Conservation (phyloP, 2,797 vertebrate species). For the Sparus aurata region DNA sequence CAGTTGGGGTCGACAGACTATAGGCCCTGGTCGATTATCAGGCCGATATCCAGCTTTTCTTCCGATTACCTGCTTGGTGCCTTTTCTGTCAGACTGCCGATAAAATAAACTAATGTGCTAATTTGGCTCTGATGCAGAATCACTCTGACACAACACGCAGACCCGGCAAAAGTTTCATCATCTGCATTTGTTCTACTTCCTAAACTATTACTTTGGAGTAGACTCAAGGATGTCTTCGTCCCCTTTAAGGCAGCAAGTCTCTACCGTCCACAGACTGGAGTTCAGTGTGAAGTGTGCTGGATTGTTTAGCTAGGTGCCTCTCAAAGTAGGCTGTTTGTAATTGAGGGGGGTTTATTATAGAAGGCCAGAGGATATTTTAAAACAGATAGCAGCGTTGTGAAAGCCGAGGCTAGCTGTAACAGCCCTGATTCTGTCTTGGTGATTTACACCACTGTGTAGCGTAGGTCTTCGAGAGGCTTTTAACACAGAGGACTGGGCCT, state of each 20-base stretch:
- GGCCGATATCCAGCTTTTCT: too few relatives aligned
- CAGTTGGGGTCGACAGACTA: too few relatives aligned
- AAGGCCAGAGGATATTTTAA: conserved; percentile 71
- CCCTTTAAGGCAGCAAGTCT: conserved; percentile 10
- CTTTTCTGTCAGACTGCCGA: too few relatives aligned
- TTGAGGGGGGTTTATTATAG: conserved; percentile 76
- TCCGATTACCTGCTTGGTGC: too few relatives aligned
- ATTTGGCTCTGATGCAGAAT: too few relatives aligned
- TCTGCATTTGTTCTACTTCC: conserved; percentile 45
- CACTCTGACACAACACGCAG: not conserved
- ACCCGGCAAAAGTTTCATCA: not conserved
- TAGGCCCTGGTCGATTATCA: too few relatives aligned
- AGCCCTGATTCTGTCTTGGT: conserved; percentile 84
- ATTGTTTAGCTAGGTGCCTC: conserved; percentile 55
- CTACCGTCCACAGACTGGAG: conserved; percentile 19
- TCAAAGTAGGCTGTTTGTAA: conserved; percentile 78
- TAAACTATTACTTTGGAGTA: conserved; percentile 41
- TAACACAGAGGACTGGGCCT: conserved; percentile 67
- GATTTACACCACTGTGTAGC: conserved; percentile 79
- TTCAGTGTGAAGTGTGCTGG: conserved; percentile 19
- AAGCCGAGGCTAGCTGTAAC: conserved; percentile 57
- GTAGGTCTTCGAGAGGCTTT: conserved; percentile 73
- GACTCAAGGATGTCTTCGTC: conserved; percentile 15
- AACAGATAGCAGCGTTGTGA: conserved; percentile 60
- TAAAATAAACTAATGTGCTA: too few relatives aligned